Percentiles rank a stretch among this genome's conserved stretches.
Evolutionary conservation across 2,113 vertebrate species (phyloP).

Genomic region (Poicephalus meyeri): DNA sequence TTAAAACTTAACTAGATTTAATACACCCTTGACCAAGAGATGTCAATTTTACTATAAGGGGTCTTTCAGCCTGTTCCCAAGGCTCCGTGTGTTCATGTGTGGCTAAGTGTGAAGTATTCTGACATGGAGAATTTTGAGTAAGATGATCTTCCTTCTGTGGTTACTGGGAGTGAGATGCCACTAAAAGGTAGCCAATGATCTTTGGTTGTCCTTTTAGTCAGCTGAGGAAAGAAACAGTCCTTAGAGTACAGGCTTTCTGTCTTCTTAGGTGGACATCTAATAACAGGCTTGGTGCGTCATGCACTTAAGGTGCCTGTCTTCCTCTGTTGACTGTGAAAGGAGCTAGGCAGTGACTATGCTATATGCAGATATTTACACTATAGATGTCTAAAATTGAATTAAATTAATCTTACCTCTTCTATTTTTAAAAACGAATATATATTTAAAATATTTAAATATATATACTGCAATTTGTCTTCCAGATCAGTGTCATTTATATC

Average conservation of each 20-base stretch:
- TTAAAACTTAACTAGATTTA: background rate
- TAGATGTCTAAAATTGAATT: background rate
- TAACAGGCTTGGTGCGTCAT: background rate
- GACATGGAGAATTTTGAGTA: fast-evolving
- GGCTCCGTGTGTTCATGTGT: background rate
- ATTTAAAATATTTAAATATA: background rate
- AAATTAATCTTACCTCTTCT: background rate
- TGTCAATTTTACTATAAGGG: background rate
- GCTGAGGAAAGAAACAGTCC: background rate
- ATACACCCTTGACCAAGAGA: background rate
- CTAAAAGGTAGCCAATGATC: background rate
- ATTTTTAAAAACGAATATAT: background rate
- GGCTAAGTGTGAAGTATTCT: background rate
- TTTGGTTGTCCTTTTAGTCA: background rate
- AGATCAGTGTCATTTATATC: background rate
- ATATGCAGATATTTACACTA: background rate
- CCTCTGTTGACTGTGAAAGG: background rate
- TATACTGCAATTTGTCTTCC: background rate
- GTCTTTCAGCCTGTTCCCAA: background rate
- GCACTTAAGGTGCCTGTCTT: background rate
- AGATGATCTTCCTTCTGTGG: background rate
- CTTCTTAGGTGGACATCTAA: background rate
- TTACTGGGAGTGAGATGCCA: background rate
- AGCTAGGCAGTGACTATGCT: background rate
- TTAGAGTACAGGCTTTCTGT: background rate